Evolutionary conservation across 1,140 invertebrate species (phyloP).

Genomic region (Listronotus bonariensis): DNA sequence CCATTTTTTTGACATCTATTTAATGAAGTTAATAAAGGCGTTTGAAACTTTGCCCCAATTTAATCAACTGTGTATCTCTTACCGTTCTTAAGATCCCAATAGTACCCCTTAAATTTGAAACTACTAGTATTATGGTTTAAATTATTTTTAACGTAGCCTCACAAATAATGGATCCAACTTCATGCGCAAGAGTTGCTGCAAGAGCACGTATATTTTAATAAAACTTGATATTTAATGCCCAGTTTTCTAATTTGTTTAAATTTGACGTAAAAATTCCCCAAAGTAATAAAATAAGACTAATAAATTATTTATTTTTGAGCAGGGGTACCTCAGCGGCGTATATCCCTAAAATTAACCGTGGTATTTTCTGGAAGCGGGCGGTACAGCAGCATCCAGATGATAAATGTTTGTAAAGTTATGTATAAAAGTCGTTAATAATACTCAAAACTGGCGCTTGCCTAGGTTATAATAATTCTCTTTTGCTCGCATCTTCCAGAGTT

Average conservation of each 20-base stretch:
- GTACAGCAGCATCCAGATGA: slow-evolving; percentile 44
- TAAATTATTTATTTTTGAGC: slow-evolving; percentile 38
- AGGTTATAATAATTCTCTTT: slow-evolving; percentile 53
- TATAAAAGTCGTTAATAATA: slow-evolving; percentile 57
- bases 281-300: slow-evolving; percentile 14
- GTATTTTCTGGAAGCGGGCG: slow-evolving; percentile 33
- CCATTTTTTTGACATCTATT: too few relatives aligned
- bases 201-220: too few relatives aligned
- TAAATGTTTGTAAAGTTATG: slow-evolving; percentile 54
- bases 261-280: neutral
- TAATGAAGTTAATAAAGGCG: too few relatives aligned
- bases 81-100: too few relatives aligned
- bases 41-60: too few relatives aligned
- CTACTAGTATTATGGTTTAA: too few relatives aligned
- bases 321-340: slow-evolving; percentile 25
- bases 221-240: too few relatives aligned
- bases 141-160: too few relatives aligned
- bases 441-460: slow-evolving; percentile 54
- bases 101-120: too few relatives aligned
- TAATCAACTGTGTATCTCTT: too few relatives aligned
- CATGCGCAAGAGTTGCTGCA: too few relatives aligned
- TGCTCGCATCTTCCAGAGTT: slow-evolving; percentile 49
- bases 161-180: too few relatives aligned
- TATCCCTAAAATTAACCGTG: slow-evolving; percentile 40
- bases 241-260: neutral